phyloP scores from a whole-genome alignment of 2,797 vertebrate species.

The Labroides dimidiatus region DNA sequence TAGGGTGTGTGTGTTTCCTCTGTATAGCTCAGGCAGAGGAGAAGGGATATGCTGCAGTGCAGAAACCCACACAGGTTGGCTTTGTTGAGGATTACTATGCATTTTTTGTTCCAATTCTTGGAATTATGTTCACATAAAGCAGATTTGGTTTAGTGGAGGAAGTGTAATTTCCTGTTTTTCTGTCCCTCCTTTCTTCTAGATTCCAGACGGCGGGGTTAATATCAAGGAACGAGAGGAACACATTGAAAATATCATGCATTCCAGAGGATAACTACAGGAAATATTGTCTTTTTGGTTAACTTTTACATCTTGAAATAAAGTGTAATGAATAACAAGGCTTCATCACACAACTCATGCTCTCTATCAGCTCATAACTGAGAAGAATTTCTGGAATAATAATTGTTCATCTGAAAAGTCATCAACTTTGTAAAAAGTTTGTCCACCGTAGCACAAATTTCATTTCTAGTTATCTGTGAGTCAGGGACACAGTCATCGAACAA shows the following conservation, averaged over 20 bases:
- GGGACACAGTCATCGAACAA: too few species aligned
- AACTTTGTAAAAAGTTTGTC: not conserved
- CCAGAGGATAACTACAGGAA: constrained; percentile 15
- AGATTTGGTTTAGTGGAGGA: constrained; percentile 13
- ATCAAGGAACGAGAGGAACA: constrained; percentile 33
- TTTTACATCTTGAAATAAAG: constrained; percentile 16
- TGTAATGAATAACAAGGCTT: constrained; percentile 5
- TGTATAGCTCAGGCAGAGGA: constrained; percentile 74
- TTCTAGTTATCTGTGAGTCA: too few species aligned
- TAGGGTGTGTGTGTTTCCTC: constrained; percentile 78
- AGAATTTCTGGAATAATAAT: not conserved
- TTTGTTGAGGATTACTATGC: constrained; percentile 8
- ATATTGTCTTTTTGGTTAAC: constrained; percentile 14
- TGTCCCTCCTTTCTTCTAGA: constrained; percentile 37
- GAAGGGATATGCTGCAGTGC: constrained; percentile 77
- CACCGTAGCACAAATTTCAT: not conserved
- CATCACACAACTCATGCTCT: constrained; percentile 13
- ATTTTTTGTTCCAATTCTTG: not conserved
- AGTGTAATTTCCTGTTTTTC: constrained; percentile 30
- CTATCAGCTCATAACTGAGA: constrained; percentile 7
- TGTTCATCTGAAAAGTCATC: not conserved
- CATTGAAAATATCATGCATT: constrained; percentile 14
- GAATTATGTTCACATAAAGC: constrained; percentile 7
- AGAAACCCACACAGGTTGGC: constrained; percentile 40
- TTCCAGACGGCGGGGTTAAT: constrained; percentile 29